Evolutionary conservation across 2,113 vertebrate species (phyloP).

Genomic region (Seriola quinqueradiata): DNA sequence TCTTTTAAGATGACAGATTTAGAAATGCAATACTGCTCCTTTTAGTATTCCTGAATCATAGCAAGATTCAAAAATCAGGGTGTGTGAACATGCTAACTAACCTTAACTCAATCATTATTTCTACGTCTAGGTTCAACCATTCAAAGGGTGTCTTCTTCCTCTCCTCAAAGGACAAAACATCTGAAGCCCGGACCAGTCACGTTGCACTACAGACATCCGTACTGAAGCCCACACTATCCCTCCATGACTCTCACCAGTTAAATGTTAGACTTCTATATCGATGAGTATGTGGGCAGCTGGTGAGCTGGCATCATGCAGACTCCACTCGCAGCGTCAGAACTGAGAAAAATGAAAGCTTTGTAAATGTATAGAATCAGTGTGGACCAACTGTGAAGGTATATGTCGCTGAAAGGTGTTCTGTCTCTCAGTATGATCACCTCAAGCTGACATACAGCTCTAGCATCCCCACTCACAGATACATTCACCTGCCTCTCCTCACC

Average conservation of each 20-base stretch:
- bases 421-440: constrained; percentile 39
- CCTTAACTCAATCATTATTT: background rate
- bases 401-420: constrained; percentile 5
- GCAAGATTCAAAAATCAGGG: background rate
- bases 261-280: constrained; percentile 58
- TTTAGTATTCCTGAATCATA: background rate
- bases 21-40: background rate
- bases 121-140: background rate
- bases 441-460: background rate
- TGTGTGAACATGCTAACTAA: background rate
- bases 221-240: constrained; percentile 55
- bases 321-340: constrained; percentile 2
- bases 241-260: constrained; percentile 52
- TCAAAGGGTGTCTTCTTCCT: constrained; percentile 25
- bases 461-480: constrained; percentile 41
- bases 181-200: constrained; percentile 49
- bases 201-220: constrained; percentile 40
- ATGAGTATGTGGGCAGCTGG: constrained; percentile 68
- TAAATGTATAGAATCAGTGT: constrained; percentile 27
- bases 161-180: constrained; percentile 40
- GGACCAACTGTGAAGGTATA: constrained; percentile 13
- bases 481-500: constrained; percentile 60
- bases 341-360: constrained; percentile 27
- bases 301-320: constrained; percentile 57
- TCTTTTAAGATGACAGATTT: background rate